A percentile compares a stretch with the other conserved stretches of the same genome.
Conservation (phyloP, 2,113 vertebrate species). For the Tetrax tetrax region DNA sequence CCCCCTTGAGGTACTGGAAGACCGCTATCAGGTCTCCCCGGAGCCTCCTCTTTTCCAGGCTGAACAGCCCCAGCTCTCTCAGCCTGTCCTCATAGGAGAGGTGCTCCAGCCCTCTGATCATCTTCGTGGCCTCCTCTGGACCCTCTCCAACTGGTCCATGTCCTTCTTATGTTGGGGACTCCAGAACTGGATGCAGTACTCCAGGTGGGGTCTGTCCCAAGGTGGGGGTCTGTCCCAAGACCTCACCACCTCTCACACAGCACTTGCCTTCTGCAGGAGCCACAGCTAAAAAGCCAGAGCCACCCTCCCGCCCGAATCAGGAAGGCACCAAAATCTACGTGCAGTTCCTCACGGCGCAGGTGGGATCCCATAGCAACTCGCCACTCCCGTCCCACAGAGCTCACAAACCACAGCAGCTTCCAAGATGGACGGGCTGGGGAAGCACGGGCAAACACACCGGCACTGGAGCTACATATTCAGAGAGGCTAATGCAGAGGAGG, state of each 20-base stretch:
- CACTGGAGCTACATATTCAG: background rate
- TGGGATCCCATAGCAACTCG: background rate
- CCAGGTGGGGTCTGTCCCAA: too few relatives aligned
- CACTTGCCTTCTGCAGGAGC: background rate
- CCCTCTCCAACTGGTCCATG: too few relatives aligned
- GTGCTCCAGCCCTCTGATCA: too few relatives aligned
- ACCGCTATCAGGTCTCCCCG: too few relatives aligned
- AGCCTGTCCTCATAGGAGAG: too few relatives aligned
- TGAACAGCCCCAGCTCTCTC: too few relatives aligned
- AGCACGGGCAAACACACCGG: background rate
- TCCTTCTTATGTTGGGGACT: too few relatives aligned
- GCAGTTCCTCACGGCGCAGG: fast-evolving
- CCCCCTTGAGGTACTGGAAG: too few relatives aligned
- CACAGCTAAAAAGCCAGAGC: background rate
- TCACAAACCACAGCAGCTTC: background rate
- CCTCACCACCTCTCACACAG: background rate
- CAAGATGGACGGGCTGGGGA: background rate
- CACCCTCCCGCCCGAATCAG: background rate
- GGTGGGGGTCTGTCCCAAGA: too few relatives aligned
- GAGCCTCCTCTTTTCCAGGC: too few relatives aligned
- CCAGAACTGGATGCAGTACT: too few relatives aligned
- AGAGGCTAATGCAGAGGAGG: background rate
- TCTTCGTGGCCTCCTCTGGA: too few relatives aligned
- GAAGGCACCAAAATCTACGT: fast-evolving
- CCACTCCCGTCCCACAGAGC: fast-evolving